A percentile compares a stretch with the other conserved stretches of the same genome.
These are phyloP conservation scores for Leptinotarsa peninsularis DNA, from an alignment of 2,888 invertebrate species.

Conservation along the genomic window DNA sequence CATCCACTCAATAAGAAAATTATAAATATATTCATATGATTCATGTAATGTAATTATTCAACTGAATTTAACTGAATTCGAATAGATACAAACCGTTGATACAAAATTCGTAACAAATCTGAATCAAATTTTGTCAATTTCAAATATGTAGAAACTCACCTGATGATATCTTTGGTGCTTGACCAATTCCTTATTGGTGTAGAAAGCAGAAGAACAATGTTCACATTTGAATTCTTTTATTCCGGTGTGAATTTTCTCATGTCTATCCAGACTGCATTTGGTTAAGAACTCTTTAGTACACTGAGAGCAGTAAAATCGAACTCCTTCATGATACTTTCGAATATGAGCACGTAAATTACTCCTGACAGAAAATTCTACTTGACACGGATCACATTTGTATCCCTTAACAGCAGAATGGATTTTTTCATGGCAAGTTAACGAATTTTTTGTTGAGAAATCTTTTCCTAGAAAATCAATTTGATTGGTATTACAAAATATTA, in stretches of 20 bases:
- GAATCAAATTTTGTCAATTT: no score
- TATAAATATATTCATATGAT: no score
- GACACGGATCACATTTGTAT: conserved; percentile 54
- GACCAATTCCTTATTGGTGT: conserved; percentile 56
- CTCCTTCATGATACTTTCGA: conserved; percentile 56
- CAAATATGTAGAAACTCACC: conserved; percentile 41
- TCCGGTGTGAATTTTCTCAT: conserved; percentile 57
- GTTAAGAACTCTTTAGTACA: conserved; percentile 55
- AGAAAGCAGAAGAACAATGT: conserved; percentile 55
- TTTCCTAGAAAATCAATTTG: conserved; percentile 51
- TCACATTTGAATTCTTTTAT: conserved; percentile 57
- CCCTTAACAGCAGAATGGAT: conserved; percentile 54
- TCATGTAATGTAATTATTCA: no score
- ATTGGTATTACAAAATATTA: conserved; percentile 20
- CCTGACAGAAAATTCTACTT: conserved; percentile 55
- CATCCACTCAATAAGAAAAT: no score
- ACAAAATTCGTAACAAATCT: no score
- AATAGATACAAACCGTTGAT: no score
- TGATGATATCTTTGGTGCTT: conserved; percentile 59
- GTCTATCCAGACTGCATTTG: conserved; percentile 57
- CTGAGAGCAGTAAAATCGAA: conserved; percentile 57
- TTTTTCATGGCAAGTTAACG: conserved; percentile 58
- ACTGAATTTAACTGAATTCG: no score
- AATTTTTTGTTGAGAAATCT: conserved; percentile 56
- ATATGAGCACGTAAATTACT: conserved; percentile 58